phyloP scores from a whole-genome alignment of 2,113 vertebrate genomes.

The Microtus oregoni region DNA sequence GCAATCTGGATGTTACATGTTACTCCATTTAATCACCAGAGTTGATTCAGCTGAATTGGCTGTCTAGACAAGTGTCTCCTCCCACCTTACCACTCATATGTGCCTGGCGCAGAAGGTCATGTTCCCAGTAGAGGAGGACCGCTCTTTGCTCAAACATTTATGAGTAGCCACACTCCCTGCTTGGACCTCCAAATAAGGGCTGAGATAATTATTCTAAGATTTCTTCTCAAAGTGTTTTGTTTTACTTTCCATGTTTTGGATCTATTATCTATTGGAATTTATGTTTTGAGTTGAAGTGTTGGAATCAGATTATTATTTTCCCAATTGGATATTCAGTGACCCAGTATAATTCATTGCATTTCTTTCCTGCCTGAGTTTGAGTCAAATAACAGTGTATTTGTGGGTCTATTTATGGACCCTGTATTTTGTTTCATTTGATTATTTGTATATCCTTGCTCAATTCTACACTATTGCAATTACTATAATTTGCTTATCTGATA shows the following conservation, averaged over 20 bases:
- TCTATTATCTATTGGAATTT: constrained; percentile 16
- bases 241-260: constrained; percentile 35
- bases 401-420: background rate
- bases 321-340: background rate
- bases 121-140: too few relatives aligned
- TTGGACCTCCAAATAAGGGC: background rate
- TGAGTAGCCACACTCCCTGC: background rate
- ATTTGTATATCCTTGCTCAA: constrained; percentile 31
- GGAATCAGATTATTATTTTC: background rate
- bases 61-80: background rate
- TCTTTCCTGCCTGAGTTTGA: background rate
- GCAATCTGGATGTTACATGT: background rate
- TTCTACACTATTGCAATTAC: constrained; percentile 17
- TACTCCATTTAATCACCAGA: background rate
- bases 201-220: background rate
- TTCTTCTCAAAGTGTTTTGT: constrained; percentile 11
- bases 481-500: background rate
- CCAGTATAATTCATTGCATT: background rate
- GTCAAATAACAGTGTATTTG: background rate
- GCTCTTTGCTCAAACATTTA: background rate
- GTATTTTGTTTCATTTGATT: constrained; percentile 8
- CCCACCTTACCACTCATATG: background rate
- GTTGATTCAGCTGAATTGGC: background rate
- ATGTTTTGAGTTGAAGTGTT: background rate
- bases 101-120: background rate